Conservation (phyloP, 2,888 invertebrate species). For the Drosophila austrosaltans region DNA sequence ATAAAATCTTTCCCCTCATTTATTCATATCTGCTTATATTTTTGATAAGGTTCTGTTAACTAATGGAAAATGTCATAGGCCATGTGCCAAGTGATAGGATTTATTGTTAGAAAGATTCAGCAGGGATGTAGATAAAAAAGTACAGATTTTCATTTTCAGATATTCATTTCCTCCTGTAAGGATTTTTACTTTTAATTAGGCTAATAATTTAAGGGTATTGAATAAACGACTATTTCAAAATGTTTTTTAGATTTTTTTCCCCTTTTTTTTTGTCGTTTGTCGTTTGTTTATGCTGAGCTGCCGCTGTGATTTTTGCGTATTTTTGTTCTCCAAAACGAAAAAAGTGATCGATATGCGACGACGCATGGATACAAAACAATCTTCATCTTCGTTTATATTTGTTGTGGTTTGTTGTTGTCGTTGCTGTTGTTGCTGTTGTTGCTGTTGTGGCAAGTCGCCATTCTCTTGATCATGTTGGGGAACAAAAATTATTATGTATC, state of each 20-base stretch:
- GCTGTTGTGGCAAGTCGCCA: slow-evolving; percentile 32
- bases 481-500: slow-evolving; percentile 77
- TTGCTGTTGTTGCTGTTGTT: slow-evolving; percentile 12
- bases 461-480: slow-evolving; percentile 49
- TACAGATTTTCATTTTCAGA: no score
- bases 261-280: neutral
- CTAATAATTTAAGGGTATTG: slow-evolving; percentile 16
- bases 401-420: slow-evolving; percentile 24
- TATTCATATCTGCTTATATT: neutral
- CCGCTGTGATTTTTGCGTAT: slow-evolving; percentile 71
- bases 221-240: neutral
- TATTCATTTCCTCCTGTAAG: no score
- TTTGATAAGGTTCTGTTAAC: slow-evolving; percentile 32
- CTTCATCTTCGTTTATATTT: slow-evolving; percentile 34
- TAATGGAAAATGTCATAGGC: slow-evolving; percentile 21
- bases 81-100: neutral
- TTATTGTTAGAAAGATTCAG: neutral
- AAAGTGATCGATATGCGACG: slow-evolving; percentile 72
- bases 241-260: neutral
- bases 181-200: no score
- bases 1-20: neutral
- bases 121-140: no score
- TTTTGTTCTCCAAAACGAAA: slow-evolving; percentile 33
- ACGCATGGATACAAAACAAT: slow-evolving; percentile 32
- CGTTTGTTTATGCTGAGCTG: slow-evolving; percentile 26